Percentiles rank a stretch among this genome's conserved stretches.
Conservation (phyloP, 2,888 invertebrate species). For the Cremastinae sp. region DNA sequence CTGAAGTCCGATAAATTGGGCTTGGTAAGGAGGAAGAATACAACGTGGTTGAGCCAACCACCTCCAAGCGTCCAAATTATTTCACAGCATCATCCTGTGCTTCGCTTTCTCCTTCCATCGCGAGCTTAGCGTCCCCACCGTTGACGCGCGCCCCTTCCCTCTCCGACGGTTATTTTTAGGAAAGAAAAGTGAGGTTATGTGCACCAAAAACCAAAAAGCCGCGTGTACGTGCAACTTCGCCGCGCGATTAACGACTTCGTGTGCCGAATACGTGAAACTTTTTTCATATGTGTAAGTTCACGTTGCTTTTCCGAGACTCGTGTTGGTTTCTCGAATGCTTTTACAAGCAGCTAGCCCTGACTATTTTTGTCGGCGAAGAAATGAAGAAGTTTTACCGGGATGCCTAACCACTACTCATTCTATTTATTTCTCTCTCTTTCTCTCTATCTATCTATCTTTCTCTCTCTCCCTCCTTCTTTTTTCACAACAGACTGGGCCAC, state of each 20-base stretch:
- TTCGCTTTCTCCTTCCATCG: slow-evolving; percentile 17
- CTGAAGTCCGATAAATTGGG: slow-evolving; percentile 79
- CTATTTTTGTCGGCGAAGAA: slow-evolving; percentile 61
- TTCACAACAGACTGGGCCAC: slow-evolving; percentile 35
- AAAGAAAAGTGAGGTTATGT: slow-evolving; percentile 35
- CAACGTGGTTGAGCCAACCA: slow-evolving; percentile 62
- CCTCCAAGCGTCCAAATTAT: slow-evolving; percentile 57
- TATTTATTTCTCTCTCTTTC: slow-evolving; percentile 9
- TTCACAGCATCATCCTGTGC: slow-evolving; percentile 58
- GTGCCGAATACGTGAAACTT: neutral
- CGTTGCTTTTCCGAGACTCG: neutral
- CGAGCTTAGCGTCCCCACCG: slow-evolving; percentile 8
- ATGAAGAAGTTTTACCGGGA: slow-evolving; percentile 55
- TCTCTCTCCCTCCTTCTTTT: slow-evolving; percentile 22
- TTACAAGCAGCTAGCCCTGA: slow-evolving; percentile 33
- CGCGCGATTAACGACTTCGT: neutral
- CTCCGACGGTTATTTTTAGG: slow-evolving; percentile 55
- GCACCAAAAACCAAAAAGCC: slow-evolving; percentile 23
- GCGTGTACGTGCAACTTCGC: slow-evolving; percentile 7
- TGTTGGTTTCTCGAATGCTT: slow-evolving; percentile 8
- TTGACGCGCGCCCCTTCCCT: slow-evolving; percentile 25
- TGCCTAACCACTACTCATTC: slow-evolving; percentile 15
- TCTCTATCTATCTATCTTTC: slow-evolving; percentile 9
- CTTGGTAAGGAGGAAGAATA: slow-evolving; percentile 74
- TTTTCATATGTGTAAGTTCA: neutral